These are phyloP conservation scores for Stegastes partitus DNA, from an alignment of 2,113 vertebrate species.

Conservation along the genomic window DNA sequence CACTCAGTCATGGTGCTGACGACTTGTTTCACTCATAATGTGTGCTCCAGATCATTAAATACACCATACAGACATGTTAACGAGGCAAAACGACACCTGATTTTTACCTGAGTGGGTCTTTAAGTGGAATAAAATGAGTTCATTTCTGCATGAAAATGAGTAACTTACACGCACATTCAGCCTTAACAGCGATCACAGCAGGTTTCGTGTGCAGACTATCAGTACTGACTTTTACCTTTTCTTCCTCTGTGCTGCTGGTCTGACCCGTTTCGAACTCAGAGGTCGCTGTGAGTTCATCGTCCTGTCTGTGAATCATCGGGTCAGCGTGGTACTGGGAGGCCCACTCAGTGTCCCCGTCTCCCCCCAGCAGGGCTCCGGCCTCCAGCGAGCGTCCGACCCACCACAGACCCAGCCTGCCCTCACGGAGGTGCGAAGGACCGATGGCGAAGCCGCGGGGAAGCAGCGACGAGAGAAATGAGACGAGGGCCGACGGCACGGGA, in stretches of 20 bases:
- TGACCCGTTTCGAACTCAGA: not conserved
- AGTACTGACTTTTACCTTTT: conserved; percentile 37
- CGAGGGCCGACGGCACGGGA: conserved; percentile 21
- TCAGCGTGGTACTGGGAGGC: not conserved
- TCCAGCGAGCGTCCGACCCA: conserved; percentile 72
- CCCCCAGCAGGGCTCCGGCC: conserved; percentile 64
- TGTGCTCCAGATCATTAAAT: too few species aligned
- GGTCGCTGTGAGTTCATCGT: not conserved
- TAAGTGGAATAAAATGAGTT: too few species aligned
- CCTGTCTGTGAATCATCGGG: not conserved
- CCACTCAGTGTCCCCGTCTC: conserved; percentile 37
- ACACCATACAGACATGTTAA: too few species aligned
- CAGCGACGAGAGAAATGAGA: conserved; percentile 51
- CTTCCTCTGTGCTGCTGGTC: not conserved
- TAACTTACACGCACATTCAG: too few species aligned
- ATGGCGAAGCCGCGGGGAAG: conserved; percentile 71
- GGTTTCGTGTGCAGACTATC: too few species aligned
- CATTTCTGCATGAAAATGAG: too few species aligned
- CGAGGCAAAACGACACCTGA: too few species aligned
- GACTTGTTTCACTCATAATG: too few species aligned
- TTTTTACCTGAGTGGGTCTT: too few species aligned
- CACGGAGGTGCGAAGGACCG: conserved; percentile 62
- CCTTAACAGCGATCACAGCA: too few species aligned
- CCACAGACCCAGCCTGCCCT: conserved; percentile 72
- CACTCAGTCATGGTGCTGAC: too few species aligned